Evolutionary conservation across 2,797 vertebrate species (phyloP).

Genomic region (Anguilla megastoma): DNA sequence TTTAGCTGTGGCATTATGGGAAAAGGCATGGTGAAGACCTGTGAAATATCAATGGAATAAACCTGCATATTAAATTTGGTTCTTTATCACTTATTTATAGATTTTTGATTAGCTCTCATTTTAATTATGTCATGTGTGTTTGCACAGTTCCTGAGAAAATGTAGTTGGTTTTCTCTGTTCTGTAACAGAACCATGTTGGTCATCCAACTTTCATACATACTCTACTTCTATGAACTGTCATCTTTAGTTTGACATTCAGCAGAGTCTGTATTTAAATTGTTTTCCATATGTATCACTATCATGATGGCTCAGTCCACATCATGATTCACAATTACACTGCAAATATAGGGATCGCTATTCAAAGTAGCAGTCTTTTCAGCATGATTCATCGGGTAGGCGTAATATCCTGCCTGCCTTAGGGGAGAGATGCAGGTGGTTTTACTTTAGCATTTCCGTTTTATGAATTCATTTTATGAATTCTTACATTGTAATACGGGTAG

Average conservation of each 20-base stretch:
- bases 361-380: neutral
- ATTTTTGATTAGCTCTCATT: neutral
- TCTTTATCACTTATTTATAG: neutral
- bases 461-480: neutral
- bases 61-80: neutral
- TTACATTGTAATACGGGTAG: neutral
- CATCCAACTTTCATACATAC: too few species aligned
- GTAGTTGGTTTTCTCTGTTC: too few species aligned
- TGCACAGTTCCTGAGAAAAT: too few species aligned
- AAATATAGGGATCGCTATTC: neutral
- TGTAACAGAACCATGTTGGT: too few species aligned
- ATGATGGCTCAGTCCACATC: neutral
- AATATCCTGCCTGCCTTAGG: neutral
- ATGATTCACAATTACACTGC: neutral
- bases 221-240: too few species aligned
- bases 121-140: neutral
- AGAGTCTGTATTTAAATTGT: too few species aligned
- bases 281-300: too few species aligned
- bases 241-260: too few species aligned
- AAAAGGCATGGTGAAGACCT: neutral
- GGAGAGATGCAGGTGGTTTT: slow-evolving; percentile 2
- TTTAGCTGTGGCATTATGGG: neutral
- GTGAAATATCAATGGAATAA: neutral
- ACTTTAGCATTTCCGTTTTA: neutral
- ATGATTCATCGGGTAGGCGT: neutral